Evolutionary conservation across 2,113 vertebrate species (phyloP).

Genomic region (Willisornis vidua): DNA sequence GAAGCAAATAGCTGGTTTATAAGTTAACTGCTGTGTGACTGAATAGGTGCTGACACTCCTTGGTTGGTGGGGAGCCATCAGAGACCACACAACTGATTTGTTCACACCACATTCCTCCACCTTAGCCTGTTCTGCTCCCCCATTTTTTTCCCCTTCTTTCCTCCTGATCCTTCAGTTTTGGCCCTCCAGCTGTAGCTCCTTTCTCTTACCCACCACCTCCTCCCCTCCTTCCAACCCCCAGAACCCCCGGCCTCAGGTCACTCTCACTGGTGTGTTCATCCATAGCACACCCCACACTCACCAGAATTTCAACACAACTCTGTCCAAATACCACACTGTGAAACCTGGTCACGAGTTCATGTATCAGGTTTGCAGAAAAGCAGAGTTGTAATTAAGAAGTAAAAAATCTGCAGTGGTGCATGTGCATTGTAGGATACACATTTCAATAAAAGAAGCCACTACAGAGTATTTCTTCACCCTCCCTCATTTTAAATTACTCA

Average conservation of each 20-base stretch:
- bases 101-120: neutral
- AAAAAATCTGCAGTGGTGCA: neutral
- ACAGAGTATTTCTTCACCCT: neutral
- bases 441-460: neutral
- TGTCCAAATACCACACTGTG: neutral
- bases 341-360: neutral
- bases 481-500: neutral
- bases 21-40: neutral
- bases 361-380: neutral
- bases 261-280: neutral
- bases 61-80: neutral
- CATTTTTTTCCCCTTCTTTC: fast-evolving
- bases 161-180: neutral
- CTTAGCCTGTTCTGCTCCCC: neutral
- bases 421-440: neutral
- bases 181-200: neutral
- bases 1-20: neutral
- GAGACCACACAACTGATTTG: neutral
- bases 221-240: neutral
- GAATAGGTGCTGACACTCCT: neutral
- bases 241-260: neutral
- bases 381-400: neutral
- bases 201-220: neutral
- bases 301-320: neutral
- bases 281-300: neutral